These are phyloP conservation scores for Rhipidura dahli DNA, from an alignment of 2,113 vertebrate species.

Conservation along the genomic window DNA sequence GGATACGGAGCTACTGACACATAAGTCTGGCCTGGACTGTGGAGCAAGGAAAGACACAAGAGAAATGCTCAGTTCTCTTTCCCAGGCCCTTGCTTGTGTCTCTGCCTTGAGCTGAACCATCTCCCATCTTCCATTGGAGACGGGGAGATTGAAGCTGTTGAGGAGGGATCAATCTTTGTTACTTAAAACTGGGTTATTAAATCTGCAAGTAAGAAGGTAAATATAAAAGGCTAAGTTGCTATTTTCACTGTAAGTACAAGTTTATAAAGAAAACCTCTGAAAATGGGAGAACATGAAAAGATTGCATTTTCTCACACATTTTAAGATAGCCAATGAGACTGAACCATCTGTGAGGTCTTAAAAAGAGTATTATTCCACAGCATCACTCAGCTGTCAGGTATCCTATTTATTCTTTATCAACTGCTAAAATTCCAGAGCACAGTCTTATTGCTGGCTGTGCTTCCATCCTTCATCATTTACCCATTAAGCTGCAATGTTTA, in stretches of 20 bases:
- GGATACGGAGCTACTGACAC: fast-evolving
- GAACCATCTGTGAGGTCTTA: background rate
- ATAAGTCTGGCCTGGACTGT: fast-evolving
- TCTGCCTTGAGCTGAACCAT: background rate
- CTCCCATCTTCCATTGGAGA: fast-evolving
- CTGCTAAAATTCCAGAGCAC: background rate
- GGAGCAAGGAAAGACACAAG: background rate
- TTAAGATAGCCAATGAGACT: background rate
- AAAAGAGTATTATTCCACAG: background rate
- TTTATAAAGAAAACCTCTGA: background rate
- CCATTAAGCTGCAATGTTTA: background rate
- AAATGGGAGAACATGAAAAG: background rate
- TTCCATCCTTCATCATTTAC: background rate
- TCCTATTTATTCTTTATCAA: background rate
- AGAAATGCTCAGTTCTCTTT: background rate
- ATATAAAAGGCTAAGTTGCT: background rate
- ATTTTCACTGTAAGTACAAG: background rate
- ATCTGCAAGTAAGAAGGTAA: background rate
- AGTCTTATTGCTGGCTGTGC: background rate
- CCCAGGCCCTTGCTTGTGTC: background rate
- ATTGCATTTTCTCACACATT: background rate
- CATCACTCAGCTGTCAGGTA: background rate
- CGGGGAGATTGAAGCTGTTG: background rate
- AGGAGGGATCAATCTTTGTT: background rate
- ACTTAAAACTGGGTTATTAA: background rate